Conservation (phyloP, 2,113 vertebrate species). For the Acinonyx jubatus region DNA sequence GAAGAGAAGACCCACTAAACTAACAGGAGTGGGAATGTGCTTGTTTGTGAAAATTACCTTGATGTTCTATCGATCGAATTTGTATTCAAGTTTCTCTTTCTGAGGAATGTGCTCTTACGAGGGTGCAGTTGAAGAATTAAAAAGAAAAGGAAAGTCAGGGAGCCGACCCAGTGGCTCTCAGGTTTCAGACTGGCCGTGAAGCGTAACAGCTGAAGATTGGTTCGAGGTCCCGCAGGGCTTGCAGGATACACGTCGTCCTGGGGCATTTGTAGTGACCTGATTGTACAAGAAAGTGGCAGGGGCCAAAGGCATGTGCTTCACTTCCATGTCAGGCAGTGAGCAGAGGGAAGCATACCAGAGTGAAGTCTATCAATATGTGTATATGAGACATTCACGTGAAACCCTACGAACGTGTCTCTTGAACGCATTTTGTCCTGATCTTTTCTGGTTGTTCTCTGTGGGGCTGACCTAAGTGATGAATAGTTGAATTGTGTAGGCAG, state of each 20-base stretch:
- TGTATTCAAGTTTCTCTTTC: not conserved
- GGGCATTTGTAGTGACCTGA: accelerated
- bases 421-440: not conserved
- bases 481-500: no score
- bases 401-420: not conserved
- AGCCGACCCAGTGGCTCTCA: not conserved
- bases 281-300: not conserved
- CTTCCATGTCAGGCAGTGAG: not conserved
- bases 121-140: not conserved
- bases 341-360: not conserved
- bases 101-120: not conserved
- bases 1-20: not conserved
- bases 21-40: not conserved
- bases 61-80: not conserved
- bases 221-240: accelerated
- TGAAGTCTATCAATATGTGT: not conserved
- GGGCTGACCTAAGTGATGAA: not conserved
- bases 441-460: not conserved
- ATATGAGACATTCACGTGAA: not conserved
- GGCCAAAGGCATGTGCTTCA: not conserved
- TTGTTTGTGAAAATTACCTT: not conserved
- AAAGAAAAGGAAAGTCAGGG: not conserved
- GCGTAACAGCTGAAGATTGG: not conserved
- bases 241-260: accelerated
- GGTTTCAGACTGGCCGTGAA: accelerated